Evolutionary conservation across 2,113 vertebrate genomes (phyloP), one percentile per base, ranked within the genome.

Genomic region (Hipposideros armiger): DNA sequence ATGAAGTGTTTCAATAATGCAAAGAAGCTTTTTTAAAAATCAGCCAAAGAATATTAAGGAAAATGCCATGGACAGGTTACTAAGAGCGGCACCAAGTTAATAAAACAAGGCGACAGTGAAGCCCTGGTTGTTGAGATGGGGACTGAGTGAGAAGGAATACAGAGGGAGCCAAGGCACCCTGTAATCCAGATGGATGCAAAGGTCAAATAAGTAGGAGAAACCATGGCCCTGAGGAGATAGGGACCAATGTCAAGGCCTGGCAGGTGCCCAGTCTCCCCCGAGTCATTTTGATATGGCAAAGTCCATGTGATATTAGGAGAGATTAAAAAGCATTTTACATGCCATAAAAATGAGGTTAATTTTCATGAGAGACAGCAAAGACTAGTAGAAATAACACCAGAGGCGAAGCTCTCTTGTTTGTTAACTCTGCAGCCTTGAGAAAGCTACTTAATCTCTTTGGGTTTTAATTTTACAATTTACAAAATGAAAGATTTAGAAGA

Each of bases 401-500:
- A 30, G 11, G 20, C 40, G 0, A 10, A 47, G 13, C 4, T 24
- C 54, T 92, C 60, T 40, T 32, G 22, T 22, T 58, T 24, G 16
- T 9, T 40, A 40, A 36, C 67, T 86, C 60, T 58, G 6, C 26
- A 6, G n/a, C 22, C 66, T 67, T n/a, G 5, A 56, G 24, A 20
- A 90, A 90, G 26, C 24, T n/a, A 70, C 10, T 28, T 60, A 58
- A 70, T 24, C 42, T 73, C 16, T 85, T 69, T 54, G 50, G 36
- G 40, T 24, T 93, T 95, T 83, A n/a, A 82, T 78, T 93, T 81
- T 81, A 64, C 19, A 70, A 13, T 69, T 47, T 62, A 81, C 20
- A 81, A 62, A 95, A n/a, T n/a, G 50, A 70, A 91, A 86, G 16
- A 50, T 77, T 73, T 73, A 77, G 58, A 90, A 89, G 56, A 69